A percentile compares a stretch with the other conserved stretches of the same genome.
Evolutionary conservation across 2,888 invertebrate species (phyloP).

Genomic region (Conchocele bisecta): DNA sequence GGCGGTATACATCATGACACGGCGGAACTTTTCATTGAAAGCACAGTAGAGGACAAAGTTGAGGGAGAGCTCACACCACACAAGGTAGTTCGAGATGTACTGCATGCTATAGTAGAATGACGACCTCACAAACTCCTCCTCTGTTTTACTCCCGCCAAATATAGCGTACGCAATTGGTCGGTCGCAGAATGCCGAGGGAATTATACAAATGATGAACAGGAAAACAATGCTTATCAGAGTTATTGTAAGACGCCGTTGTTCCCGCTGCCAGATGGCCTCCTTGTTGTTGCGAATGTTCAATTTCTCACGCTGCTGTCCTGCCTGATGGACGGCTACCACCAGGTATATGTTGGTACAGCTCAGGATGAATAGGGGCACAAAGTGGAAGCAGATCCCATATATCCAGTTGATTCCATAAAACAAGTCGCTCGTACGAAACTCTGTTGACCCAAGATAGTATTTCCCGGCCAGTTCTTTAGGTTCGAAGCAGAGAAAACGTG

Average conservation of each 20-base stretch:
- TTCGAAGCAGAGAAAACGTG: slow-evolving; percentile 69
- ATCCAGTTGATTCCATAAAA: slow-evolving; percentile 70
- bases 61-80: slow-evolving; percentile 76
- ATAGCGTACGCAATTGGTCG: slow-evolving; percentile 72
- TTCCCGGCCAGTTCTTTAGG: slow-evolving; percentile 38
- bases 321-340: slow-evolving; percentile 69
- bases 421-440: slow-evolving; percentile 59
- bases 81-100: slow-evolving; percentile 72
- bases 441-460: slow-evolving; percentile 58
- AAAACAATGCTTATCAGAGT: slow-evolving; percentile 78
- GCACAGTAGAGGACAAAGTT: slow-evolving; percentile 80
- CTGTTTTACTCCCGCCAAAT: slow-evolving; percentile 60
- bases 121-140: slow-evolving; percentile 56
- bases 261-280: slow-evolving; percentile 71
- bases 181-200: slow-evolving; percentile 78
- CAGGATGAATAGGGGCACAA: slow-evolving; percentile 72
- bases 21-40: slow-evolving; percentile 75
- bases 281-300: slow-evolving; percentile 68
- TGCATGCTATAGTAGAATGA: slow-evolving; percentile 67
- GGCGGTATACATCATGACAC: slow-evolving; percentile 67
- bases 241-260: slow-evolving; percentile 76
- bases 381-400: slow-evolving; percentile 70
- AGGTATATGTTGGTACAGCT: slow-evolving; percentile 71
- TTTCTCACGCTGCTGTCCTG: slow-evolving; percentile 62
- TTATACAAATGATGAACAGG: slow-evolving; percentile 76